Evolutionary conservation across 2,113 vertebrate species (phyloP).

Genomic region (Onychorhynchus coronatus): DNA sequence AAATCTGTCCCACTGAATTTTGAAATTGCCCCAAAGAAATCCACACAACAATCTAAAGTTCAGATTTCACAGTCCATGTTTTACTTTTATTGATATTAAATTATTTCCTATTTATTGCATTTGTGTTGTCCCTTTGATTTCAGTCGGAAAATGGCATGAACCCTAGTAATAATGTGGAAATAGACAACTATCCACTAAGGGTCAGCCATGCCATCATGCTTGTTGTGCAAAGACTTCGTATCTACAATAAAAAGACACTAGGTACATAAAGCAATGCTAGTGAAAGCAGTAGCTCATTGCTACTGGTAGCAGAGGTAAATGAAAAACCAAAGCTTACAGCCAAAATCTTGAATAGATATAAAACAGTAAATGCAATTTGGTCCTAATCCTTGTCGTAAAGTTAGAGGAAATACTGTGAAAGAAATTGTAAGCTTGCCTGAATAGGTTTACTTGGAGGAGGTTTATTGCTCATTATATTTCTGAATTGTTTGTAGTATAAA

Average conservation of each 20-base stretch:
- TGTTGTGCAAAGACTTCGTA: background rate
- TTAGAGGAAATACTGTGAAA: background rate
- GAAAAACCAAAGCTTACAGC: background rate
- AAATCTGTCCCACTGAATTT: background rate
- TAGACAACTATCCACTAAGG: background rate
- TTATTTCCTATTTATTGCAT: background rate
- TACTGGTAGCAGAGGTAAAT: background rate
- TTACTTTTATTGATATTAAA: background rate
- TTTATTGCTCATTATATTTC: background rate
- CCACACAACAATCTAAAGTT: background rate
- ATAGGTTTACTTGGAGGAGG: background rate
- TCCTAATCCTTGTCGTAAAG: background rate
- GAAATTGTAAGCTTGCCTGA: background rate
- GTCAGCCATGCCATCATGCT: fast-evolving
- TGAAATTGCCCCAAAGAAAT: background rate
- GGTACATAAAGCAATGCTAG: background rate
- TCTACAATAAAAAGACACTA: background rate
- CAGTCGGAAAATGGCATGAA: background rate
- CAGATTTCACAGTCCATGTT: background rate
- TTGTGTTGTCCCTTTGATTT: background rate
- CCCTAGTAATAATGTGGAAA: background rate
- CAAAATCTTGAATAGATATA: background rate
- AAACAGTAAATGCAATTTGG: background rate
- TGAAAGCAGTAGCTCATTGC: background rate
- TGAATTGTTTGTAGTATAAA: background rate